Conservation (phyloP, 2,888 invertebrate genomes). For the Conus canariensis region DNA sequence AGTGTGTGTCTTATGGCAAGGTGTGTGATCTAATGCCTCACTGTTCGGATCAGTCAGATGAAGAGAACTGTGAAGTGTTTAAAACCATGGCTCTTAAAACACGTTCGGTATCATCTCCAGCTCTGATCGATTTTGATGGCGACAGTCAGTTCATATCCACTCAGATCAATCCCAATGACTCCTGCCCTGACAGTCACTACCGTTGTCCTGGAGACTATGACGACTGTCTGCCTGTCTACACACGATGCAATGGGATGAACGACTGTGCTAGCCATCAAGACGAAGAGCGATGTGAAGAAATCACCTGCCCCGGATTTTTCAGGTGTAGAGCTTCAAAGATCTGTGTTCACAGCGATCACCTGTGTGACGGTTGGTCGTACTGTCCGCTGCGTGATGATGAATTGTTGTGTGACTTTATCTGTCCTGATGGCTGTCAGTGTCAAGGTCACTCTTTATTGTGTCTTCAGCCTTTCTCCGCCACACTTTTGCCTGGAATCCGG, state of each 20-base stretch:
- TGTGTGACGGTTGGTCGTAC: background rate
- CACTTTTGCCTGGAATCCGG: no score
- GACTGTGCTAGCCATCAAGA: conserved; percentile 4
- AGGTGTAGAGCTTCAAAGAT: background rate
- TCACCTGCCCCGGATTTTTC: background rate
- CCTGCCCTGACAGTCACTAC: background rate
- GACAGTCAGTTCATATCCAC: background rate
- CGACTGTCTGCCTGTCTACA: background rate
- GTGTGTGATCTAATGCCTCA: background rate
- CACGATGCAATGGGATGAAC: background rate
- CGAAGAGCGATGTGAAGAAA: background rate
- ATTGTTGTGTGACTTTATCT: background rate
- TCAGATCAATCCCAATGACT: background rate
- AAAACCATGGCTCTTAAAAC: background rate
- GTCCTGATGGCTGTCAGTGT: no score
- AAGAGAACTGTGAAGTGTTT: background rate
- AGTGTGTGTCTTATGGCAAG: background rate
- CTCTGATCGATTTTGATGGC: background rate
- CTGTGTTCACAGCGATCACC: background rate
- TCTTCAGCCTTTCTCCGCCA: no score
- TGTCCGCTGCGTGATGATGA: background rate
- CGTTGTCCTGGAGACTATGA: background rate
- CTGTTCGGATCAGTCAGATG: background rate
- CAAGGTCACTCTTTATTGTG: no score
- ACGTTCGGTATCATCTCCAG: background rate